phyloP scores from a whole-genome alignment of 2,113 vertebrate genomes.

The Microcebus lehilahytsara region DNA sequence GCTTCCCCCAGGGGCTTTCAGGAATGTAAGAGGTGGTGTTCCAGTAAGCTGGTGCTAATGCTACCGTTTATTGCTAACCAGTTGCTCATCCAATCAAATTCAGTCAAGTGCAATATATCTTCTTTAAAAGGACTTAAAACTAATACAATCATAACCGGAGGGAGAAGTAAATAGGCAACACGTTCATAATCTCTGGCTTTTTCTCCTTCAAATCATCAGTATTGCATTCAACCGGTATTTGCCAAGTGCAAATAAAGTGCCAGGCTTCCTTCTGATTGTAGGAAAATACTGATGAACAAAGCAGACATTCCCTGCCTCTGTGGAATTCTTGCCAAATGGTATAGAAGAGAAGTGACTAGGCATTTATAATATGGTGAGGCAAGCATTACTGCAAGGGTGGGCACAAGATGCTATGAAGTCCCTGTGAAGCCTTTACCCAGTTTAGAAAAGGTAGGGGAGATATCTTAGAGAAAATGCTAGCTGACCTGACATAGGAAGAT shows the following conservation, averaged over 20 bases:
- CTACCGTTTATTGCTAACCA: background rate
- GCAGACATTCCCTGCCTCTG: background rate
- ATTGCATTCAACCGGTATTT: background rate
- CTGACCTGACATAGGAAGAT: background rate
- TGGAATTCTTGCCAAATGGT: background rate
- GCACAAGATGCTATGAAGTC: background rate
- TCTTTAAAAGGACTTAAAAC: conserved; percentile 41
- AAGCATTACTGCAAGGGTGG: background rate
- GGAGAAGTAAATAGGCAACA: background rate
- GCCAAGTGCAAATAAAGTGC: background rate
- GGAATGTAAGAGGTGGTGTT: background rate
- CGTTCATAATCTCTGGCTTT: background rate
- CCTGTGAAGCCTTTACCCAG: background rate
- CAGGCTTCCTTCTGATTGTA: background rate
- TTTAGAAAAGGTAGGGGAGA: background rate
- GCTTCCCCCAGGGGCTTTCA: background rate
- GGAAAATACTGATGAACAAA: background rate
- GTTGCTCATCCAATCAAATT: conserved; percentile 28
- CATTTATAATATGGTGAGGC: background rate
- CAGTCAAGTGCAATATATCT: background rate
- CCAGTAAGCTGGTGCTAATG: background rate
- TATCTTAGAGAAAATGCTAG: background rate
- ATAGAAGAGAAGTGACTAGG: background rate
- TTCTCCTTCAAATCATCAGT: background rate
- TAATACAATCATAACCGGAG: background rate